phyloP scores from a whole-genome alignment of 2,113 vertebrate genomes.

The Azemiops feae region DNA sequence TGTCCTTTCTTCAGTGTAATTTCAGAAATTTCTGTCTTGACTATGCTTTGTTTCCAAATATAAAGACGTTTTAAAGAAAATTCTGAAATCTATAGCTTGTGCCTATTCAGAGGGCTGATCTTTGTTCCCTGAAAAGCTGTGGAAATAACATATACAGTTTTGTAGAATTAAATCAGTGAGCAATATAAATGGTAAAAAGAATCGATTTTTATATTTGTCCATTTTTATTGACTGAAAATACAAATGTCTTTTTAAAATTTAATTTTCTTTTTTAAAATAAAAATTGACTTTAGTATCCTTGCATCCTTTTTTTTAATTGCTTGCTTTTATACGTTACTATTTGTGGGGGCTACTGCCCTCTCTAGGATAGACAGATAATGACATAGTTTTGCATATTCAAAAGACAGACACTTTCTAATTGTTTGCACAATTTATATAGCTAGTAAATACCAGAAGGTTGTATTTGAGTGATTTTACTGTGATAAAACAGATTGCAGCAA shows the following conservation, averaged over 20 bases:
- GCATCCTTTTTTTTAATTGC: constrained; percentile 28
- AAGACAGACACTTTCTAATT: constrained; percentile 1
- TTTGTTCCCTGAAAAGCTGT: constrained; percentile 3
- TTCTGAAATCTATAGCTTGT: not conserved
- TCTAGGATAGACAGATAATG: constrained; percentile 24
- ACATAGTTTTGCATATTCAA: constrained; percentile 17
- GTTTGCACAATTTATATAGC: constrained; percentile 22
- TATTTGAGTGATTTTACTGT: not conserved
- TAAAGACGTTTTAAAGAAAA: constrained; percentile 1
- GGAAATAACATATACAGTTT: not conserved
- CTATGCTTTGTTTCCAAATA: constrained; percentile 28
- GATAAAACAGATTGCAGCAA: not conserved
- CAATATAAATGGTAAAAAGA: not conserved
- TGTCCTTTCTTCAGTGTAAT: constrained; percentile 5
- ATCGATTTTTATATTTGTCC: not conserved
- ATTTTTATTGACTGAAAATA: not conserved
- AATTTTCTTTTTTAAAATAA: constrained; percentile 2
- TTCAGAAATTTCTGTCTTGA: constrained; percentile 5
- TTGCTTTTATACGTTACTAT: not conserved
- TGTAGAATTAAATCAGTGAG: not conserved
- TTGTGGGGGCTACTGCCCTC: constrained; percentile 19
- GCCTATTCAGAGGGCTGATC: constrained; percentile 31
- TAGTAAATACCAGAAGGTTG: constrained; percentile 13
- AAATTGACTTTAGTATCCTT: not conserved
- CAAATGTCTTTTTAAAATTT: not conserved